phyloP scores from a whole-genome alignment of 2,113 vertebrate genomes.

The Ramphastos sulfuratus region DNA sequence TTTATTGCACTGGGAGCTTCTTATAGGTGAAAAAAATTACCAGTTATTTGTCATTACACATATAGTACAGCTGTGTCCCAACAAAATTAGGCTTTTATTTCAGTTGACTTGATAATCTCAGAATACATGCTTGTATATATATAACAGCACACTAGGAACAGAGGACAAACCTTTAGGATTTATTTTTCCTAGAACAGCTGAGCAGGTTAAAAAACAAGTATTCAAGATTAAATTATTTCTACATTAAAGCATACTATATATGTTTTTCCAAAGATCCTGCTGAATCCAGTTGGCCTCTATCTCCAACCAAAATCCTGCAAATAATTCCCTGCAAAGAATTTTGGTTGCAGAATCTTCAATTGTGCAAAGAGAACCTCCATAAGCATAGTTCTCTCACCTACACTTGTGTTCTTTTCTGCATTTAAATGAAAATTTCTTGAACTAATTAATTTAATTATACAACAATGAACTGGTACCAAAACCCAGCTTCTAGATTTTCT shows the following conservation, averaged over 20 bases:
- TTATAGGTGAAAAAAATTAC: neutral
- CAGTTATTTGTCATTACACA: neutral
- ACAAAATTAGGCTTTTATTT: neutral
- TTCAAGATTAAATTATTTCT: neutral
- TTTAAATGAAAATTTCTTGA: neutral
- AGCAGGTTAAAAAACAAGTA: neutral
- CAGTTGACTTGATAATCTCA: neutral
- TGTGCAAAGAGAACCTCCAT: neutral
- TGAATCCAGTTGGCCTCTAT: neutral
- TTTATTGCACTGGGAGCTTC: neutral
- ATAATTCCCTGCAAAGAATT: neutral
- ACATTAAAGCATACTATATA: neutral
- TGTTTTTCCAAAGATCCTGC: neutral
- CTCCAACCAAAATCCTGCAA: neutral
- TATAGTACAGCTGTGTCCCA: neutral
- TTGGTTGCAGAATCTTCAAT: neutral
- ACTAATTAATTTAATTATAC: neutral
- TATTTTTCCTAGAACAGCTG: neutral
- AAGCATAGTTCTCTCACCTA: neutral
- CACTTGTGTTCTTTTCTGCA: neutral
- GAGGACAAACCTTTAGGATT: neutral
- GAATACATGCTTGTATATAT: neutral
- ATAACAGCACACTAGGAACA: neutral
- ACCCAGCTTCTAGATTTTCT: neutral
- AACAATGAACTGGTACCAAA: neutral